Evolutionary conservation across 1,140 invertebrate genomes (phyloP).

Genomic region (Brachionus plicatilis): DNA sequence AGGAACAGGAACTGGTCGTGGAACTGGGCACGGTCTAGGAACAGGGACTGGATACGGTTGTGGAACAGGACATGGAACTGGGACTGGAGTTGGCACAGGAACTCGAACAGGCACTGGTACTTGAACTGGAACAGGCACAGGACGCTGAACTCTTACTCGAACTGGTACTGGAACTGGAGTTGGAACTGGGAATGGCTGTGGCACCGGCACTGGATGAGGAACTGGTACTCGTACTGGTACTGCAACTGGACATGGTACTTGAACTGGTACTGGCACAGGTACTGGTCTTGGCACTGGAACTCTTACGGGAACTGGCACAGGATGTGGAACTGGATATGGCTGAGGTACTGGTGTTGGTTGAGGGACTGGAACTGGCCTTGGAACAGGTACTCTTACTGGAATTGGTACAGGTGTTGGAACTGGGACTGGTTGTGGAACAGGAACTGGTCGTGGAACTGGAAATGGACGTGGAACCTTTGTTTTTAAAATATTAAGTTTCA

Average conservation of each 20-base stretch:
- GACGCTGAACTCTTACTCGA: conserved; percentile 1
- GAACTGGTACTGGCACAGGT: not conserved
- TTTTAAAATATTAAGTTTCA: not conserved
- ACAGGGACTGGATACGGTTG: not conserved
- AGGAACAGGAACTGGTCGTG: not conserved
- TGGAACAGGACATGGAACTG: conserved; percentile 1
- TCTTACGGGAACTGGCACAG: not conserved
- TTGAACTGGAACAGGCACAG: not conserved
- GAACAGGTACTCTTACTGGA: conserved; percentile 2
- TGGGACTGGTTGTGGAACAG: not conserved
- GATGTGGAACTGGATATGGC: not conserved
- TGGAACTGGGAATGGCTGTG: conserved; percentile 7
- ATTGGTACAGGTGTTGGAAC: not conserved
- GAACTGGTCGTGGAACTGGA: not conserved
- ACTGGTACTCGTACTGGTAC: not conserved
- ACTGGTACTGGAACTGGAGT: not conserved
- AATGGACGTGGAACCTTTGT: not conserved
- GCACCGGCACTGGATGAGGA: not conserved
- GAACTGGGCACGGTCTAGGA: not conserved
- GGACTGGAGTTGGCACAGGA: not conserved
- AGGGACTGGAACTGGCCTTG: not conserved
- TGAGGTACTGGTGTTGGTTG: not conserved
- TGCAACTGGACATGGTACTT: not conserved
- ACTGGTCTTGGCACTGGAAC: not conserved
- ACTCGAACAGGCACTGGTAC: conserved; percentile 14